Evolutionary conservation across 2,888 invertebrate genomes (phyloP).

Genomic region (Clitarchus hookeri): DNA sequence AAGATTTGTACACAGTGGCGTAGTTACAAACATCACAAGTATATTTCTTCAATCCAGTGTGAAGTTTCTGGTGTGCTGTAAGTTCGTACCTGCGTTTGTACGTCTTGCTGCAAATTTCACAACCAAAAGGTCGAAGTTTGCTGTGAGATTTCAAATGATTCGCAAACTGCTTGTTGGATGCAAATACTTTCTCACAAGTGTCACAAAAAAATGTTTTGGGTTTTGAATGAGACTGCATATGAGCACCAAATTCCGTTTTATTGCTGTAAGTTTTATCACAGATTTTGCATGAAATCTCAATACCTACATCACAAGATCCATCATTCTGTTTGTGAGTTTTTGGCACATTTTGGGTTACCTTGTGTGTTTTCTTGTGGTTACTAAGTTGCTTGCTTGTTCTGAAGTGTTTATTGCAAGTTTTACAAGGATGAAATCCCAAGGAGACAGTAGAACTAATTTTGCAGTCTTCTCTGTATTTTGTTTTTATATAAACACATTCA

Average conservation of each 20-base stretch:
- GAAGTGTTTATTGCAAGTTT: constrained; percentile 17
- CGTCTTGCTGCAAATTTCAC: constrained; percentile 56
- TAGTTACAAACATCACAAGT: constrained; percentile 39
- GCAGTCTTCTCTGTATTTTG: background rate
- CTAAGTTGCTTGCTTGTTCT: background rate
- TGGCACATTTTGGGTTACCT: background rate
- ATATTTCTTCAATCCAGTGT: constrained; percentile 40
- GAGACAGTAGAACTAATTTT: background rate
- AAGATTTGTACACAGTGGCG: constrained; percentile 32
- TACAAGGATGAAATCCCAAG: background rate
- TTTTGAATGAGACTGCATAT: constrained; percentile 22
- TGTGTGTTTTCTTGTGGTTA: constrained; percentile 20
- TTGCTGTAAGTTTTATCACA: background rate
- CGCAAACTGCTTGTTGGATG: constrained; percentile 62
- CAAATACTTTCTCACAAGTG: constrained; percentile 59
- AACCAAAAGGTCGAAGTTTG: constrained; percentile 56
- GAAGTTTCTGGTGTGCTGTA: constrained; percentile 36
- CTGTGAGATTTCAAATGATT: constrained; percentile 63
- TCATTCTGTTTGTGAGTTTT: background rate
- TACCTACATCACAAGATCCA: background rate
- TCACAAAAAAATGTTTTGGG: constrained; percentile 48
- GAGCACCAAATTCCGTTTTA: constrained; percentile 21
- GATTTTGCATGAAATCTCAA: background rate
- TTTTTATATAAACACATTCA: background rate
- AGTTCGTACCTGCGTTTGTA: constrained; percentile 46